phyloP scores from a whole-genome alignment of 2,888 invertebrate genomes.

The Tetragnatha montana region DNA sequence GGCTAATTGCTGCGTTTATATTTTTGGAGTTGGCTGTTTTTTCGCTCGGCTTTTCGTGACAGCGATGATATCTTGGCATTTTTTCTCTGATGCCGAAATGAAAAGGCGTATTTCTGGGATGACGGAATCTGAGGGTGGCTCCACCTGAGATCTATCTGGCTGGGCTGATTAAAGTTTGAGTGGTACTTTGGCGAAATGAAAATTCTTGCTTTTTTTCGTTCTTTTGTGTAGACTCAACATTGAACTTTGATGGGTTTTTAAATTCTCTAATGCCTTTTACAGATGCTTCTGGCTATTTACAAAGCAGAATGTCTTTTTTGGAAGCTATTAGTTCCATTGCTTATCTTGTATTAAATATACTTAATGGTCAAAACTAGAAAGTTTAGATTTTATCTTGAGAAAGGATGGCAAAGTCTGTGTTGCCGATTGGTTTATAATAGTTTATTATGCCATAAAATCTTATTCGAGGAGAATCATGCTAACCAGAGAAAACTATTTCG shows the following conservation, averaged over 20 bases:
- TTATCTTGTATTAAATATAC: too few relatives aligned
- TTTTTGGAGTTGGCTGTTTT: not conserved
- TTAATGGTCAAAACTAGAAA: too few relatives aligned
- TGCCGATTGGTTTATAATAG: too few relatives aligned
- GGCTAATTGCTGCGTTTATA: conserved; percentile 39
- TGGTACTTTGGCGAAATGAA: not conserved
- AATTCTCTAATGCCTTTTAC: not conserved
- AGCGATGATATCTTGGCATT: conserved; percentile 15
- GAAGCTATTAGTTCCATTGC: too few relatives aligned
- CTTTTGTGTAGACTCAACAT: not conserved
- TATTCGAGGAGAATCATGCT: too few relatives aligned
- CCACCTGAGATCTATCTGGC: not conserved
- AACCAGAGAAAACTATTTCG: too few relatives aligned
- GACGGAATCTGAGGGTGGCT: not conserved
- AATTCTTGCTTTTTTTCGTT: not conserved
- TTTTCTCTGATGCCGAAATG: not conserved
- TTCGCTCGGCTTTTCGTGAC: conserved; percentile 27
- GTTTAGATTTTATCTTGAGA: too few relatives aligned
- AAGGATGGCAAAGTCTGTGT: too few relatives aligned
- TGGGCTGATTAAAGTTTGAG: not conserved
- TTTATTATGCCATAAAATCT: too few relatives aligned
- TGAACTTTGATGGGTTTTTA: not conserved
- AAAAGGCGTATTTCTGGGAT: not conserved
- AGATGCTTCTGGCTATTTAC: not conserved
- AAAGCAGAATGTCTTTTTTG: too few relatives aligned